Base-by-base conservation (phyloP, 2,888 invertebrate genomes). In the Heterodera filipjevi region DNA sequence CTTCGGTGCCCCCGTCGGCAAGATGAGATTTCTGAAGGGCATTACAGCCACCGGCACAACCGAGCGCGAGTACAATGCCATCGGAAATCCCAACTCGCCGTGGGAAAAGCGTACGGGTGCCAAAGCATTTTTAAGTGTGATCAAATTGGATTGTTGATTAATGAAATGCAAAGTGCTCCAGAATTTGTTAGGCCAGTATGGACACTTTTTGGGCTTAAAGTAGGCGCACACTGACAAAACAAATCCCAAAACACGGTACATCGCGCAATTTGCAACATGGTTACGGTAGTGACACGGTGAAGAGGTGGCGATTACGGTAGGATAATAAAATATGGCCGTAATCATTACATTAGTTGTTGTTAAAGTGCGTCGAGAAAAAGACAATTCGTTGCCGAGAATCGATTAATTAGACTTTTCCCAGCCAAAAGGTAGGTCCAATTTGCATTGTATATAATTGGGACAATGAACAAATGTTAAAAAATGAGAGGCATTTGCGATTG, bases 101-200 rank as follows among this genome's bases (percentile, higher is more conserved):
- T 32, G 66, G 64, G 3, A 6, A 64, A 32, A 66, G 32, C 12
- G 30, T 1, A 33, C 12, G 22, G 27, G 12, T 0, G n/a, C 27
- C 1, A 64, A 49, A 19, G 27, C 30, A 19, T 75, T 73, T 73
- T n/a, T n/a, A n/a, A n/a, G n/a, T 27, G 35, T 59, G 68, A 64
- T 32, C 32, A 39, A 1, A 46, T n/a, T n/a, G 12, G n/a, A 46
- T 30, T 32, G 2, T 22, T 73, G 39, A 22, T 14, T 27, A 32
- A 35, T 30, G 16, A 22, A 16, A 30, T 22, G 44, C 44, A 39
- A 35, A 77, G 33, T 46, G 46, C 32, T 53, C 46, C 35, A 73
- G 70, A 77, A 81, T 81, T 81, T 81, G 82, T 82, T 74, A 82
- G 81, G 81, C 81, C 81, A 81, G 81, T 81, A 78, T 81, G 81